Evolutionary conservation across 2,797 vertebrate species (phyloP), one percentile per base, ranked within the genome.

Genomic region (Numenius phaeopus): DNA sequence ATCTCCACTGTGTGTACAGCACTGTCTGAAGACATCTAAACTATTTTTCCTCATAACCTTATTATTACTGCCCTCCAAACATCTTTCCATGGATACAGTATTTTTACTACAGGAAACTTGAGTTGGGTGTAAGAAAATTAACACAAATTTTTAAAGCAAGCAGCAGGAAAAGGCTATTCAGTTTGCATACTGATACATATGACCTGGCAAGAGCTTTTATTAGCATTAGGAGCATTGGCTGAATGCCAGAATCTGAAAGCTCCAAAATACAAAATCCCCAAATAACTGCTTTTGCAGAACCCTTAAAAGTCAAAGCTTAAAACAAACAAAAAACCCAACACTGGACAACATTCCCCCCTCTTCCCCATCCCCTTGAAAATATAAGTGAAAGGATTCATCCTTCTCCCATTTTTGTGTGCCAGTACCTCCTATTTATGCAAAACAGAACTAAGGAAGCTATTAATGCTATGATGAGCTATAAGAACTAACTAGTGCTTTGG

Each of bases 371-470:
- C 10, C 49, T 58, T 69, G 69, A 93, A 93, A 93, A 78, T 24
- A 5, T 13, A 67, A 79, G 40, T 1, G 4, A 96, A 95, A 76
- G 17, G 18, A 89, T 81, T 78, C 10, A 22, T 42, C 32, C 19
- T 79, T 89, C 14, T 81, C 65, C 66, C 26, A 20, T 61, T 94
- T 73, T 47, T 46, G 70, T 37, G 4, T 29, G n/a, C 47, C 59
- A 69, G n/a, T 30, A 44, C 16, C 21, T 69, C 16, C 58, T 44
- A 19, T 64, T 87, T 80, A 92, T 39, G 49, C 59, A 64, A 89
- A 91, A 49, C 14, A 67, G 59, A 80, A 66, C 71, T 58, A 83
- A 94, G 37, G 34, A 96, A 91, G 55, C n/a, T 64, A 61, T 52
- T 92, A 91, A 65, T 61, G 19, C 62, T 75, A 64, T 0, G 3